phyloP scores from a whole-genome alignment of 1,140 invertebrate species.

The Prorops nasuta region DNA sequence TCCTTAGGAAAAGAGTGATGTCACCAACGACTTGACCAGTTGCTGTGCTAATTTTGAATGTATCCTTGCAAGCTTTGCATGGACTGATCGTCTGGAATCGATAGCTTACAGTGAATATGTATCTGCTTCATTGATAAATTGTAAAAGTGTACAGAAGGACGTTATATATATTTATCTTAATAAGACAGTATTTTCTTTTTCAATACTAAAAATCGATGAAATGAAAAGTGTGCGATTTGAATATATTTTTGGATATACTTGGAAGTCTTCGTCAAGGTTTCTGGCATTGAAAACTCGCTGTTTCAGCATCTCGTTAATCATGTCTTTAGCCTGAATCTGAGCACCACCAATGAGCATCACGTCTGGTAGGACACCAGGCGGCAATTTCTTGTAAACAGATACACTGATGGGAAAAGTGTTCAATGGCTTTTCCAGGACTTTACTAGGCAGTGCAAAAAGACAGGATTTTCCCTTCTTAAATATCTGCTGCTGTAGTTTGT shows the following conservation, averaged over 20 bases:
- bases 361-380: slow-evolving; percentile 44
- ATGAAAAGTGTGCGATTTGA: background rate
- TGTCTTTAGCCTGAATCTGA: slow-evolving; percentile 35
- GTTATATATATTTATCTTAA: no score
- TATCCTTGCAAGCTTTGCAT: slow-evolving; percentile 57
- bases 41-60: slow-evolving; percentile 54
- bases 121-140: no score
- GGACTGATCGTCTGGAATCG: slow-evolving; percentile 20
- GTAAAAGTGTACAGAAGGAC: no score
- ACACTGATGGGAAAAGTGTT: slow-evolving; percentile 44
- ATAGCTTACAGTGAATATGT: no score
- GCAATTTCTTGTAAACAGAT: slow-evolving; percentile 47
- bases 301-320: slow-evolving; percentile 40
- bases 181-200: no score
- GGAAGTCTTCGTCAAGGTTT: background rate
- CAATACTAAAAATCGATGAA: background rate
- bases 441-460: slow-evolving; percentile 45
- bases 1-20: slow-evolving; percentile 58
- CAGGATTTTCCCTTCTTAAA: slow-evolving; percentile 55
- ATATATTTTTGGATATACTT: background rate
- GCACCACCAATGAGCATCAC: slow-evolving; percentile 43
- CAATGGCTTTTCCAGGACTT: slow-evolving; percentile 31
- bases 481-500: slow-evolving; percentile 25
- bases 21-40: slow-evolving; percentile 54
- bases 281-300: slow-evolving; percentile 19